These are phyloP conservation scores for Shargacucullia verbasci DNA, from an alignment of 2,888 invertebrate genomes.

Conservation along the genomic window DNA sequence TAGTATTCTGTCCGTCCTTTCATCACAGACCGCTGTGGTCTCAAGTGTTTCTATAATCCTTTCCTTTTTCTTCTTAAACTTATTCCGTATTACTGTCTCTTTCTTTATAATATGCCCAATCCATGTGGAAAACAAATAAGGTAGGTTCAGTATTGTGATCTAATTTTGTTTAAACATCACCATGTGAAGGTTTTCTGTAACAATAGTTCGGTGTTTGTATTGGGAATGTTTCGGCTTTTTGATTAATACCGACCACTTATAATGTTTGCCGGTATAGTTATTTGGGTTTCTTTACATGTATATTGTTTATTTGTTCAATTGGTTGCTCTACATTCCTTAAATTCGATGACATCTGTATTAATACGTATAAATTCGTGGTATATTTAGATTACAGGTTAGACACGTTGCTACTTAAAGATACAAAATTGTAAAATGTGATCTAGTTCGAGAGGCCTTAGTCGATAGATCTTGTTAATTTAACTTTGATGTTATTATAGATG, in stretches of 20 bases:
- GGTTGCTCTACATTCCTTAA: conserved; percentile 62
- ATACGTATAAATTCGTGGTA: conserved; percentile 23
- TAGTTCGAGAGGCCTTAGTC: no score
- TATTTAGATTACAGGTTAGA: conserved; percentile 7
- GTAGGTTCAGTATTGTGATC: conserved; percentile 73
- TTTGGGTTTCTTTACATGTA: conserved; percentile 66
- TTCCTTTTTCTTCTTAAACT: conserved; percentile 66
- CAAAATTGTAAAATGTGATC: no score
- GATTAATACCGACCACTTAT: conserved; percentile 68
- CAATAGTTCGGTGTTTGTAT: conserved; percentile 70
- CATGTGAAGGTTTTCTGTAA: conserved; percentile 58
- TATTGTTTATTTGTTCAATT: conserved; percentile 76
- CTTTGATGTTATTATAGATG: no score
- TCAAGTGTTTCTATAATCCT: conserved; percentile 78
- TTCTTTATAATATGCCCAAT: conserved; percentile 76
- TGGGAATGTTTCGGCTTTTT: conserved; percentile 78
- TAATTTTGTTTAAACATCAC: conserved; percentile 73
- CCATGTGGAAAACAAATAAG: conserved; percentile 73
- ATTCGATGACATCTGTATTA: conserved; percentile 62
- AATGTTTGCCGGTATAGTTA: conserved; percentile 67
- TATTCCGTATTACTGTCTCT: conserved; percentile 65
- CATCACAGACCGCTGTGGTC: conserved; percentile 79
- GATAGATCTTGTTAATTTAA: no score
- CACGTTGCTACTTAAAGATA: no score
- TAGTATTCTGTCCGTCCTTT: conserved; percentile 73